A percentile compares a stretch with the other conserved stretches of the same genome.
phyloP scores from a whole-genome alignment of 1,140 invertebrate genomes.

The Habropoda laboriosa region DNA sequence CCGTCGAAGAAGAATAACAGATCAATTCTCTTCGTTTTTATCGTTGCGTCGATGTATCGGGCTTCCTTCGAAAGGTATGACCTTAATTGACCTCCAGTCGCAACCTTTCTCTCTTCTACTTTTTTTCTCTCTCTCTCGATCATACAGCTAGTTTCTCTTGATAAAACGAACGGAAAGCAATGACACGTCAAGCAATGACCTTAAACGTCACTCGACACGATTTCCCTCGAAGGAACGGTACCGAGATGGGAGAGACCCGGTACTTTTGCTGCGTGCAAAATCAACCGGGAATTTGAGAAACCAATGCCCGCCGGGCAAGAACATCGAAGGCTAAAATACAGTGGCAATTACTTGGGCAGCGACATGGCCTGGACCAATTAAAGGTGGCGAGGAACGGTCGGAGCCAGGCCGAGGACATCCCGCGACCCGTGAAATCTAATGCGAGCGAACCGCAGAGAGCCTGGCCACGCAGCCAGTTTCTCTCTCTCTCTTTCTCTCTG shows the following conservation, averaged over 20 bases:
- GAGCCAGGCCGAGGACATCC: slow-evolving; percentile 13
- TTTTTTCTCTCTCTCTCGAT: too few relatives aligned
- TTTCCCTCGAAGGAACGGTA: background rate
- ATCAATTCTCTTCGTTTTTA: too few relatives aligned
- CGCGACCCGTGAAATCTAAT: slow-evolving; percentile 64
- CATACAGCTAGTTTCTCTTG: background rate
- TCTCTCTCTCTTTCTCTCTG: background rate
- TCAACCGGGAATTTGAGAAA: slow-evolving; percentile 3
- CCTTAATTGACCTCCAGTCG: background rate
- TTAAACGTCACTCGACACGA: background rate
- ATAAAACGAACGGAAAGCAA: background rate
- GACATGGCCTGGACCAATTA: slow-evolving; percentile 45
- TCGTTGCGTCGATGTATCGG: too few relatives aligned
- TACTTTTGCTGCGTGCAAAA: too few relatives aligned
- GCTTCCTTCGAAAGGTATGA: background rate
- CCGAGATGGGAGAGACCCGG: too few relatives aligned
- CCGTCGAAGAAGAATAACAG: too few relatives aligned
- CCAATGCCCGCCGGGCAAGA: background rate
- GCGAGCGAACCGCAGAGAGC: slow-evolving; percentile 37
- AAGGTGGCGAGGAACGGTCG: slow-evolving; percentile 2
- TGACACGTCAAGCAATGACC: background rate
- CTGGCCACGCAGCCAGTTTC: background rate
- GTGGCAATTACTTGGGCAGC: slow-evolving; percentile 36
- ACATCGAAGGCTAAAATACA: slow-evolving; percentile 32
- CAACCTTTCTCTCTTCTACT: too few relatives aligned